phyloP scores from a whole-genome alignment of 2,113 vertebrate species.

The Sinosuthora webbiana region DNA sequence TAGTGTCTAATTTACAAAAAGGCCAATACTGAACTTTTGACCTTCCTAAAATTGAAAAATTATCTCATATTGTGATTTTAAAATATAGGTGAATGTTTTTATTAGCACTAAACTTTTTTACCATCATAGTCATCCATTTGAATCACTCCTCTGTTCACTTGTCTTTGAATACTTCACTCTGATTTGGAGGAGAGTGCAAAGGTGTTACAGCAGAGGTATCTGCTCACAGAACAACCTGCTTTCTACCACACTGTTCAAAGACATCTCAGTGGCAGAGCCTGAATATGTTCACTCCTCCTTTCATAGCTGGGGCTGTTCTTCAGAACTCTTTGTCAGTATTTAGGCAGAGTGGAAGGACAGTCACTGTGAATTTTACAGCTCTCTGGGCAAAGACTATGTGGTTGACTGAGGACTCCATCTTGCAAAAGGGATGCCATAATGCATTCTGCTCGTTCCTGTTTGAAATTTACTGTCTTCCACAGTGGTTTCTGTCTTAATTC shows the following conservation, averaged over 20 bases:
- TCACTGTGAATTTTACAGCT: neutral
- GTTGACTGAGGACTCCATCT: neutral
- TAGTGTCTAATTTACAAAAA: neutral
- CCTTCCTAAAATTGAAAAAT: neutral
- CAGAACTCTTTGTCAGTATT: neutral
- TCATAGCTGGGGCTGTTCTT: neutral
- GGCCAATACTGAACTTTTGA: neutral
- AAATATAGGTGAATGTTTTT: neutral
- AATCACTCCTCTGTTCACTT: neutral
- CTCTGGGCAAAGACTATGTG: neutral
- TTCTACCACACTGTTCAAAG: neutral
- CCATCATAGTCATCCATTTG: neutral
- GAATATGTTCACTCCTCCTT: neutral
- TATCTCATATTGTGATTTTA: neutral
- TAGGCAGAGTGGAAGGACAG: neutral
- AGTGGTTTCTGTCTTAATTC: neutral
- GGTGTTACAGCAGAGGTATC: neutral
- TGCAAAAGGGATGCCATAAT: neutral
- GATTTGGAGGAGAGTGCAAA: neutral
- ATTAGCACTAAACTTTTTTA: neutral
- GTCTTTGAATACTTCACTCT: neutral
- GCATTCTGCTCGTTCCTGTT: neutral
- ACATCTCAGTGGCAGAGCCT: neutral
- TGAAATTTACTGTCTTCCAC: neutral
- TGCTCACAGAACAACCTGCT: neutral